Evolutionary conservation across 1,140 invertebrate genomes (phyloP), one percentile per base, ranked within the genome.

Genomic region (Lethocerus indicus): DNA sequence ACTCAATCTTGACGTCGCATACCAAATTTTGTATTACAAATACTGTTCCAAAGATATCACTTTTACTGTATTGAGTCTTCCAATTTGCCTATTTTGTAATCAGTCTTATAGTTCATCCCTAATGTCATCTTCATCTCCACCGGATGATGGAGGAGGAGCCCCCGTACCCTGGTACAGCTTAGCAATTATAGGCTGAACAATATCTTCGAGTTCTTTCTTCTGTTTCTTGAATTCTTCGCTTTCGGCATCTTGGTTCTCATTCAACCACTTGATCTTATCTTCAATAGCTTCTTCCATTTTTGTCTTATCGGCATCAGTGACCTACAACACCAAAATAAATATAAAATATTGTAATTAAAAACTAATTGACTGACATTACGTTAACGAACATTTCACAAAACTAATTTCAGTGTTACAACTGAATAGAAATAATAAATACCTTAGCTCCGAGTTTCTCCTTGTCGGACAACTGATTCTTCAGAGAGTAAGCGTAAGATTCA

Each of bases 361-460:
- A 2, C 3, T 41, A 18, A 3, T 12, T 21, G 2, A 13, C 24
- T 21, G 24, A 41, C 2, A 20, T 12, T 3, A 21, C 39, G 24
- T 41, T 21, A 41, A 41, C 4, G 2, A 41, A 41, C 4, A 2
- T 6, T 7, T 14, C 9, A 18, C 21, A 47, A 20, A 14, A 26
- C n/a, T 9, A 16, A 32, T 36, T 3, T 32, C 14, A 2, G 16
- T 14, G 36, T 47, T 23, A 27, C n/a, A 20, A 40, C 9, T 41
- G 9, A n/a, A 49, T 12, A n/a, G 13, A 20, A 21, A 32, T 1
- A 51, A 39, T 27, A 58, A 63, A 67, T 55, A 85, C 67, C 67
- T 98, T 98, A 28, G 84, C 76, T 20, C 94, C 95, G 20, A 98
- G 76, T 68, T 98, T 98, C 54, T 98, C 95, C 67, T 98, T 98